Base-by-base conservation (phyloP, 2,797 vertebrate species). In the Alca torda region DNA sequence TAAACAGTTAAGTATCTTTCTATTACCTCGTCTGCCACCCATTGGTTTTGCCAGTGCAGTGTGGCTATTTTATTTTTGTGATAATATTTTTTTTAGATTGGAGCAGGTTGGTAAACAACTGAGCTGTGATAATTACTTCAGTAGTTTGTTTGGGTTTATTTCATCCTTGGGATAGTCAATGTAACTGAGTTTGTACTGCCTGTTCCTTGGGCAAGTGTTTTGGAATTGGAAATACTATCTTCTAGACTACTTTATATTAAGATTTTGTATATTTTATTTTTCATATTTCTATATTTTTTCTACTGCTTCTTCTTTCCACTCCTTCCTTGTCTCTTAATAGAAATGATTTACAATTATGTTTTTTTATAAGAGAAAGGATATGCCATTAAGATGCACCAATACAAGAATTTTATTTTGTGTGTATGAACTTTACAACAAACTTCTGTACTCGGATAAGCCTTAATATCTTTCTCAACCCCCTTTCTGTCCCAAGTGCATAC, bases 111-210 rank as follows among this genome's bases (percentile, higher is more conserved):
- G 67, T 79, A 84, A 91, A 87, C 67, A 88, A 53, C 28, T 64
- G 86, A 94, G 41, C 78, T 87, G 81, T 61, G 50, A 63, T 89
- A 77, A 90, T 87, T 78, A 64, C 83, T 90, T 90, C 73, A 84
- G 74, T 53, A 57, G 68, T 85, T 87, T 86, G 68, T 85, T 87
- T 86, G 76, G 20, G 4, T 96, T 94, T 91, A 78, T 94, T 95
- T 97, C 65, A 41, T 95, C 74, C 28, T 57, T 86, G 61, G 56
- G 74, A 53, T 30, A 81, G 31, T 43, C 25, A 63, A 2, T 77
- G 24, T 48, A 80, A 68, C 75, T 48, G 39, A 87, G 82, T 67
- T 73, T 80, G 60, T 60, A 41, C 45, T 86, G 57, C 85, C 53
- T 90, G 56, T 63, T 94, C 67, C 84, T 67, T 31, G 43, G 69